phyloP scores from a whole-genome alignment of 2,888 invertebrate species.

The Agrilus biguttatus region DNA sequence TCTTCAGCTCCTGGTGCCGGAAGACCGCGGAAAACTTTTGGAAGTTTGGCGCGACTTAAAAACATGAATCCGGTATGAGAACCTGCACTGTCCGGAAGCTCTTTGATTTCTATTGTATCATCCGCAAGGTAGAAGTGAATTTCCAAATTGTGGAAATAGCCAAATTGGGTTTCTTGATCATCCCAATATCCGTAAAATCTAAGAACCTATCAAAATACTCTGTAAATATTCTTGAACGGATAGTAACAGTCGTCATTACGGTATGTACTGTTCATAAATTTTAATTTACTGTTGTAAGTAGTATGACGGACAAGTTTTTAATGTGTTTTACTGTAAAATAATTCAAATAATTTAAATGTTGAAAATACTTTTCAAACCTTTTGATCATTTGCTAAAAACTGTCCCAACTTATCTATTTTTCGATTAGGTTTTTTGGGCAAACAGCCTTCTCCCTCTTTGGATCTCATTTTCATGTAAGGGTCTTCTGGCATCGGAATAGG shows the following conservation, averaged over 20 bases:
- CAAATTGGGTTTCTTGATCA: constrained; percentile 62
- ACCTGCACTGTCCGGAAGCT: constrained; percentile 54
- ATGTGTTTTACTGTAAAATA: too few species aligned
- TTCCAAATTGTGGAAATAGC: constrained; percentile 62
- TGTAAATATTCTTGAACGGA: too few species aligned
- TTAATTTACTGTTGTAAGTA: too few species aligned
- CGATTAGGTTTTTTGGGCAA: constrained; percentile 38
- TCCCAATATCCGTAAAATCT: constrained; percentile 86
- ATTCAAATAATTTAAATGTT: constrained; percentile 17
- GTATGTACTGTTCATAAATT: too few species aligned
- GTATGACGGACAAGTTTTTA: too few species aligned
- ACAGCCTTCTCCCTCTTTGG: constrained; percentile 22
- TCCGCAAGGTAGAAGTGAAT: constrained; percentile 77
- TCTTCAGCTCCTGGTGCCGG: constrained; percentile 36
- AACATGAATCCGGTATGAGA: constrained; percentile 58
- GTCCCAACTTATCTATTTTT: constrained; percentile 51
- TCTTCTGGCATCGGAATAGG: constrained; percentile 41
- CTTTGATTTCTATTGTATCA: constrained; percentile 79
- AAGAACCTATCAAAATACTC: constrained; percentile 28
- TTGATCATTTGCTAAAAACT: constrained; percentile 73
- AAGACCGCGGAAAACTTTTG: constrained; percentile 45
- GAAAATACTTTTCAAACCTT: constrained; percentile 26
- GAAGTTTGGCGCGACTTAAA: constrained; percentile 58
- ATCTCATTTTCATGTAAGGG: constrained; percentile 36
- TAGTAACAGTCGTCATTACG: too few species aligned